Evolutionary conservation across 2,888 invertebrate species (phyloP).

Genomic region (Tridacna crocea): DNA sequence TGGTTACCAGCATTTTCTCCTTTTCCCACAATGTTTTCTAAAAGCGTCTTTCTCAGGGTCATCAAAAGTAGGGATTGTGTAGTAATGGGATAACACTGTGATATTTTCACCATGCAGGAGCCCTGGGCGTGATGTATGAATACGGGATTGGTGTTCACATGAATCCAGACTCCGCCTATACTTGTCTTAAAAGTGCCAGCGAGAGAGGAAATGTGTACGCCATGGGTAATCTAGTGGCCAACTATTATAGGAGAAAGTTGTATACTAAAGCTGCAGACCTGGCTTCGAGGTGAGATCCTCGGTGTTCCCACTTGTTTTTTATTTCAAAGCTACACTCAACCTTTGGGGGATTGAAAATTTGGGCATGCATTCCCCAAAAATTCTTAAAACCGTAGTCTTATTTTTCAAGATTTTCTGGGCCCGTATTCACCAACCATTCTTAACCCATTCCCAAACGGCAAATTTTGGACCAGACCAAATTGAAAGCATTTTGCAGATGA

Average conservation of each 20-base stretch:
- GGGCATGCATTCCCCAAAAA: no score
- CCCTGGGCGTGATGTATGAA: constrained; percentile 84
- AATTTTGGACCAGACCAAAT: no score
- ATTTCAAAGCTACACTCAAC: neutral
- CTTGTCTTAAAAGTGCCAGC: constrained; percentile 82
- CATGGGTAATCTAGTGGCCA: constrained; percentile 83
- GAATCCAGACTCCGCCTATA: constrained; percentile 79
- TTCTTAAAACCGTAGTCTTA: no score
- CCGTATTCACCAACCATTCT: no score
- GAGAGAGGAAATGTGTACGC: constrained; percentile 84
- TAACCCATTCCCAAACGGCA: no score
- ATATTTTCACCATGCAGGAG: constrained; percentile 72
- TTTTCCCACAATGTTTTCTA: neutral
- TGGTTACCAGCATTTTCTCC: neutral
- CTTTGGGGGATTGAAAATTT: no score
- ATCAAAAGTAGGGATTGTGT: neutral
- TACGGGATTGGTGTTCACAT: constrained; percentile 80
- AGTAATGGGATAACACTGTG: neutral
- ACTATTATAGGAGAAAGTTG: constrained; percentile 83
- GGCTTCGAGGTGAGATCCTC: constrained; percentile 79
- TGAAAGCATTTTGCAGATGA: no score
- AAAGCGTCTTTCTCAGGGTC: neutral
- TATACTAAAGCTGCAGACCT: constrained; percentile 83
- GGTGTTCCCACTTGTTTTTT: neutral
- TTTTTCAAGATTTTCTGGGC: no score